Percentiles rank a stretch among this genome's conserved stretches.
Evolutionary conservation across 2,113 vertebrate species (phyloP).

Genomic region (Stegastes partitus): DNA sequence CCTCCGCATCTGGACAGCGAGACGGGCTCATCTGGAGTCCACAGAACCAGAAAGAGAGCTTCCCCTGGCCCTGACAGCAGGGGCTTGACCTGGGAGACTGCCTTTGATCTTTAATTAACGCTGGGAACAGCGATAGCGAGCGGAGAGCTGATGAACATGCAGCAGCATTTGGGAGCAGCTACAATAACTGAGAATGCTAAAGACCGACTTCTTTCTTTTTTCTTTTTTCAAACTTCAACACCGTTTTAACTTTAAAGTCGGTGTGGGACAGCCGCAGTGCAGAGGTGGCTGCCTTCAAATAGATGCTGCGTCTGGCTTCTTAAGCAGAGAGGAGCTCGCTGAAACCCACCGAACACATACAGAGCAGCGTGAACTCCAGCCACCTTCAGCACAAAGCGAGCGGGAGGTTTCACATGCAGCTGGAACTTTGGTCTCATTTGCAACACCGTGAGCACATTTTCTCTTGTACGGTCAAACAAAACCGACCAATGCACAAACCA

Average conservation of each 20-base stretch:
- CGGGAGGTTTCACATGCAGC: slow-evolving; percentile 24
- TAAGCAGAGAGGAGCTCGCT: slow-evolving; percentile 26
- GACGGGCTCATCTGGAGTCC: slow-evolving; percentile 49
- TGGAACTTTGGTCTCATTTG: slow-evolving; percentile 16
- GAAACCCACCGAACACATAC: slow-evolving; percentile 26
- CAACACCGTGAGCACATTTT: slow-evolving; percentile 27
- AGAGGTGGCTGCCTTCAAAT: slow-evolving; percentile 40
- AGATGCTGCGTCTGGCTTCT: slow-evolving; percentile 26
- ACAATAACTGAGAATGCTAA: slow-evolving; percentile 26
- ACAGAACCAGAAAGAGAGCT: slow-evolving; percentile 49
- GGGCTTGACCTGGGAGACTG: slow-evolving; percentile 69
- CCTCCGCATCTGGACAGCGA: slow-evolving; percentile 46
- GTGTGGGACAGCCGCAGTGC: slow-evolving; percentile 43
- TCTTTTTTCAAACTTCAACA: slow-evolving; percentile 10
- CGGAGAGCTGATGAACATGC: slow-evolving; percentile 52
- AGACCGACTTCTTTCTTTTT: neutral
- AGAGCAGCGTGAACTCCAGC: slow-evolving; percentile 19
- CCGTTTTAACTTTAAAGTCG: slow-evolving; percentile 35
- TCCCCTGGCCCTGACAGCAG: slow-evolving; percentile 67
- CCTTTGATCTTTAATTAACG: slow-evolving; percentile 83
- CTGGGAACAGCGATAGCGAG: slow-evolving; percentile 51
- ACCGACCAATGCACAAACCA: slow-evolving; percentile 18
- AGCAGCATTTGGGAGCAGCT: slow-evolving; percentile 45
- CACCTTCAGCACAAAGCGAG: slow-evolving; percentile 34
- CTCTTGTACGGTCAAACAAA: slow-evolving; percentile 4